These are phyloP conservation scores for Oryzias curvinotus DNA, from an alignment of 2,113 vertebrate genomes.

Conservation along the genomic window DNA sequence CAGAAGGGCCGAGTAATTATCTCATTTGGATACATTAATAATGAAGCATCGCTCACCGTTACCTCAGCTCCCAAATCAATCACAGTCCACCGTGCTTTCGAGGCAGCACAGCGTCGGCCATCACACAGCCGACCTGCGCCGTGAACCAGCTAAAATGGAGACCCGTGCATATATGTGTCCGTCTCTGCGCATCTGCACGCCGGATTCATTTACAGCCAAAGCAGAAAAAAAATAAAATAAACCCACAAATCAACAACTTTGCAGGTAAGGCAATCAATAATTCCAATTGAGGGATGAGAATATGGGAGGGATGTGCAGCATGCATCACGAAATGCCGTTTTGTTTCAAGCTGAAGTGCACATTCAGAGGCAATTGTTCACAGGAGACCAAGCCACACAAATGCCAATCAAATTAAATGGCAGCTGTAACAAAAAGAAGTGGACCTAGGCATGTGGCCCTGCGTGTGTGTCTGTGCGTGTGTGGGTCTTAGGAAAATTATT, in stretches of 20 bases:
- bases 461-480: slow-evolving; percentile 43
- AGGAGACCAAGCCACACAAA: slow-evolving; percentile 55
- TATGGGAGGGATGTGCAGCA: slow-evolving; percentile 37
- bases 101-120: slow-evolving; percentile 55
- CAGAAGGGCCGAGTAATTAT: slow-evolving; percentile 70
- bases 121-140: slow-evolving; percentile 55
- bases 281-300: slow-evolving; percentile 37
- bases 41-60: slow-evolving; percentile 59
- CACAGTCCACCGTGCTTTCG: slow-evolving; percentile 16
- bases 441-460: slow-evolving; percentile 28
- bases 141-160: slow-evolving; percentile 65
- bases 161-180: slow-evolving; percentile 19
- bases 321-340: slow-evolving; percentile 28
- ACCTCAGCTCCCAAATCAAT: slow-evolving; percentile 53
- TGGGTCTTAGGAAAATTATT: slow-evolving; percentile 90
- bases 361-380: slow-evolving; percentile 50
- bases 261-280: slow-evolving; percentile 57
- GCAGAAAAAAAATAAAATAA: slow-evolving; percentile 14
- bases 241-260: slow-evolving; percentile 49
- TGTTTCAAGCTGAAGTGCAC: slow-evolving; percentile 42
- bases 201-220: slow-evolving; percentile 22
- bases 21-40: slow-evolving; percentile 70
- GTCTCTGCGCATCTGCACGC: slow-evolving; percentile 12
- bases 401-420: slow-evolving; percentile 68
- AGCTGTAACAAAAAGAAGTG: slow-evolving; percentile 66